These are phyloP conservation scores for Alethe diademata DNA, from an alignment of 2,113 vertebrate species.

Conservation along the genomic window DNA sequence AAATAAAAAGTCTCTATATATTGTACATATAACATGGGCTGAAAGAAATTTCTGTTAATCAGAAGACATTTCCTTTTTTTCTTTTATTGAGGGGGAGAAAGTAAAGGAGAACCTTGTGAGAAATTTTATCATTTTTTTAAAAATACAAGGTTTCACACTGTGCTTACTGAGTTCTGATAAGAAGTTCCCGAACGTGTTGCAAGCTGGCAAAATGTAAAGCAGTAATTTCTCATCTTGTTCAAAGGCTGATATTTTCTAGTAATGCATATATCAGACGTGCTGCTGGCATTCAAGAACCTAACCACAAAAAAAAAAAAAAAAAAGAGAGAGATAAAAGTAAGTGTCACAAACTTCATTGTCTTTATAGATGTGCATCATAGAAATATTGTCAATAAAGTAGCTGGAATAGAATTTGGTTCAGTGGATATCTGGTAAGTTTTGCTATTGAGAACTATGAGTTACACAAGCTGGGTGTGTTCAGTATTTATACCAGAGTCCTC, in stretches of 20 bases:
- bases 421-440: background rate
- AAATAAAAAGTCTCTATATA: background rate
- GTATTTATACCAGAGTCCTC: background rate
- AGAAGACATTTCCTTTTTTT: background rate
- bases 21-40: background rate
- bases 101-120: background rate
- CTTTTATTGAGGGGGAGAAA: background rate
- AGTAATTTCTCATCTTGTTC: background rate
- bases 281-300: background rate
- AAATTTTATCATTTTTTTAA: background rate
- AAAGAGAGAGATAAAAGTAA: background rate
- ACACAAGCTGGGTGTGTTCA: background rate
- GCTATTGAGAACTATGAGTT: background rate
- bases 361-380: background rate
- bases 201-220: background rate
- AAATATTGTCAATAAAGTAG: background rate
- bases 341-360: background rate
- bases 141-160: background rate
- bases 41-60: background rate
- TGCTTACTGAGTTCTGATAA: background rate
- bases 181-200: background rate
- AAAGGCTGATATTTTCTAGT: background rate
- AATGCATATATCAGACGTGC: background rate
- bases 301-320: background rate
- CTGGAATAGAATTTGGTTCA: background rate